phyloP scores from a whole-genome alignment of 2,797 vertebrate genomes.

The Capromys pilorides region DNA sequence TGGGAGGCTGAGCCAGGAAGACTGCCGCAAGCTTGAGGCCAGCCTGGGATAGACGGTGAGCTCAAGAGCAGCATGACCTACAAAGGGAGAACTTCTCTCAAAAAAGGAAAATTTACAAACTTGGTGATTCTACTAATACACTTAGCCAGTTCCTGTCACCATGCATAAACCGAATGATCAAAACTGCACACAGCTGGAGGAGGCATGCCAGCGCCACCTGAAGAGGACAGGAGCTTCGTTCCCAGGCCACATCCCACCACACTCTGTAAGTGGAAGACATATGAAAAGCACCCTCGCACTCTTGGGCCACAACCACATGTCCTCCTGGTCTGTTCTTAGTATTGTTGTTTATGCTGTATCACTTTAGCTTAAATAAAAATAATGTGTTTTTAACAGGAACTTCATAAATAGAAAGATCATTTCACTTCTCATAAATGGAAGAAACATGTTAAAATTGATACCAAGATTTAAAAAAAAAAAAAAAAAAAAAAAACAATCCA shows the following conservation, averaged over 20 bases:
- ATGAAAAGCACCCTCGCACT: not conserved
- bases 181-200: not conserved
- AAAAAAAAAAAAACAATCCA: not conserved
- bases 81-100: not conserved
- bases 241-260: not conserved
- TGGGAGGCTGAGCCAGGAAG: not conserved
- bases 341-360: constrained; percentile 34
- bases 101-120: constrained; percentile 33
- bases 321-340: constrained; percentile 1
- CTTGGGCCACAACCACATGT: not conserved
- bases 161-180: not conserved
- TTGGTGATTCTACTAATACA: constrained; percentile 20
- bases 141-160: not conserved
- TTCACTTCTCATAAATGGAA: constrained; percentile 52
- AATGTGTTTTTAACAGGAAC: constrained; percentile 29
- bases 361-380: constrained; percentile 51
- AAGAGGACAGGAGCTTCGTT: not conserved
- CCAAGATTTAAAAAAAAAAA: not conserved
- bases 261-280: not conserved
- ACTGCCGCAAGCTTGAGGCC: not conserved
- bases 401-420: constrained; percentile 47
- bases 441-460: not conserved
- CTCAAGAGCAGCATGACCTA: not conserved
- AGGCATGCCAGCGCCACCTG: not conserved
- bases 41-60: not conserved